Base-by-base conservation (phyloP, 2,113 vertebrate genomes). In the Tachysurus fulvidraco region DNA sequence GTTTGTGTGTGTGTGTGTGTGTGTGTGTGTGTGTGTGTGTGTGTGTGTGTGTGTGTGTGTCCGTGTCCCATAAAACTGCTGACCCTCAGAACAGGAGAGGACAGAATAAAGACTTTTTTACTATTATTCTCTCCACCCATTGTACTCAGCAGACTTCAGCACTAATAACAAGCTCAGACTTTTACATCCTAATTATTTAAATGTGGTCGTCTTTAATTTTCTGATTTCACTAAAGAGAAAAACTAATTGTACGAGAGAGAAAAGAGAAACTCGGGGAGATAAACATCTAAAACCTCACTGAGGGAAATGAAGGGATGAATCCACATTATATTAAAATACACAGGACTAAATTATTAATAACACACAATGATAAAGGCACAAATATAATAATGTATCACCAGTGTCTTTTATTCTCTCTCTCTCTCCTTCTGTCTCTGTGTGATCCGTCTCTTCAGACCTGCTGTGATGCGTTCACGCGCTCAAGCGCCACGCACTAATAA, bases 401-500 rank as follows among this genome's bases (percentile, higher is more conserved):
- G n/a, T n/a, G n/a, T n/a, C n/a, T n/a, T n/a, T n/a, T n/a, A n/a
- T n/a, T n/a, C n/a, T n/a, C n/a, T n/a, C n/a, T n/a, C n/a, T 86
- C 77, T 80, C 71, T 85, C 69, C 36, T 67, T 83, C 83, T 89
- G 83, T 85, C 88, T 87, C 80, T 57, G 11, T 90, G 80, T 88
- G 89, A 88, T 88, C 59, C 76, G 85, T 90, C 84, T 86, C 85
- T 83, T 83, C 9, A 82, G 86, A 85, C 87, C 87, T 88, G 84
- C 84, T 88, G 89, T 86, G 89, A 92, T 92, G 94, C 93, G 88
- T 94, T 95, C 93, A 94, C 91, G 93, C 93, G 86, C 92, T 94
- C 92, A 90, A 90, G 88, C 88, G 90, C 91, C 92, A 94, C 91
- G 94, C 94, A 93, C 89, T 84, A 86, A 92, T 92, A 93, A 93